Evolutionary conservation across 2,888 invertebrate species (phyloP).

Genomic region (Perithous albicinctus): DNA sequence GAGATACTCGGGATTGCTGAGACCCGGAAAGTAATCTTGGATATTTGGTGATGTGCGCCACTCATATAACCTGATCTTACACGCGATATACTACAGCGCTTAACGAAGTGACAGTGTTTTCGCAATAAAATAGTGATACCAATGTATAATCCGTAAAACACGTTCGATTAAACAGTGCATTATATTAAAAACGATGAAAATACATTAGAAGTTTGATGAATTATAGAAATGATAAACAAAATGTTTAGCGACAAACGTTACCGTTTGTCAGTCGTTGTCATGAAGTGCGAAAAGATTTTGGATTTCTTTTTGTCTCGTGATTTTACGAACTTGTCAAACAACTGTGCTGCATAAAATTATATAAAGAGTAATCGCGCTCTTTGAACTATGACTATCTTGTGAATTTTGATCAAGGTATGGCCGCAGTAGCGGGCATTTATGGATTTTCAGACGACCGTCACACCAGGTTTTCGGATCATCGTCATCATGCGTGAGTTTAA

Average conservation of each 20-base stretch:
- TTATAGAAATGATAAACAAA: neutral
- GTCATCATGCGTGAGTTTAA: constrained; percentile 67
- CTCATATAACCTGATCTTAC: neutral
- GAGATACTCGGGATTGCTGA: constrained; percentile 32
- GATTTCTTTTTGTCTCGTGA: neutral
- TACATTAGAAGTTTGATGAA: neutral
- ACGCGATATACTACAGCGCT: neutral
- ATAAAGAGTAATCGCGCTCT: constrained; percentile 39
- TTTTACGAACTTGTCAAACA: neutral
- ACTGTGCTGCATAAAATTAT: constrained; percentile 21
- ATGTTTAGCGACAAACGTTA: constrained; percentile 6
- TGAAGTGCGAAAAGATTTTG: constrained; percentile 34
- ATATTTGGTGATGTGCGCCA: constrained; percentile 20
- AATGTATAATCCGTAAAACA: neutral
- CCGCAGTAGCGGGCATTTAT: constrained; percentile 84
- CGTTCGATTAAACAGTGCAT: neutral
- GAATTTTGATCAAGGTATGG: constrained; percentile 79
- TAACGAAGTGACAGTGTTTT: constrained; percentile 6
- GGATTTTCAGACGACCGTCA: constrained; percentile 82
- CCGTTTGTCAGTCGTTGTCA: constrained; percentile 7
- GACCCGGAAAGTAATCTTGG: constrained; percentile 51
- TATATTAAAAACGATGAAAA: neutral
- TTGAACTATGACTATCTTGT: constrained; percentile 60
- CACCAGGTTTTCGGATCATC: constrained; percentile 78
- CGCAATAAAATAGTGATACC: neutral